Base-by-base conservation (phyloP, 1,140 invertebrate species). In the Elymnias hypermnestra region DNA sequence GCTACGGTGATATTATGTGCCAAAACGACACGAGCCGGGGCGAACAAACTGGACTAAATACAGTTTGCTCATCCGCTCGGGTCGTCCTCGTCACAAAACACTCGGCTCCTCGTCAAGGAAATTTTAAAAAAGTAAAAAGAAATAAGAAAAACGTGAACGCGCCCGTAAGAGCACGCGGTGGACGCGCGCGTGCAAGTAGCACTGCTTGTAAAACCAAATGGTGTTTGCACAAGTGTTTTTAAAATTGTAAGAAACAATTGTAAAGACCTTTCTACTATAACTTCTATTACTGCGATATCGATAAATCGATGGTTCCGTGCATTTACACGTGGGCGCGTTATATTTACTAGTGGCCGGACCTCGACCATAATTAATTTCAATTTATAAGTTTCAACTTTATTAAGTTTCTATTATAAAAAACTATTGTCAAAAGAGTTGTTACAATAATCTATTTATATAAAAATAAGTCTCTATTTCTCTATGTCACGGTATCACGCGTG, bases 21-120 rank as follows among this genome's bases (percentile, higher is more conserved):
- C 54, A 41, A 55, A 58, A 66, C 77, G 81, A 87, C 84, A 76
- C 82, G 83, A 87, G 83, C 78, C 82, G 76, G 79, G 83, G 83
- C 84, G 84, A 87, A 87, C 84, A 87, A 87, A 87, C 84, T 87
- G 68, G 59, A n/a, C 61, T 52, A 56, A 31, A 49, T 50, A 78
- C 73, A 86, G 84, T 85, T 78, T 87, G 83, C 74, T 83, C 84
- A 83, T 64, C 84, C 77, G 84, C 81, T 85, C 84, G 81, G 83
- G 84, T 83, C 61, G 70, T 63, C 73, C 43, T 66, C 35, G 54
- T 57, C 54, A 60, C 61, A 69, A 62, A 48, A 50, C 26, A 28
- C 21, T 12, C 25, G 6, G n/a, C 10, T 18, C 31, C 19, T 22
- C 8, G n/a, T 2, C 17, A 17, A 37, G 8, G 23, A 28, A n/a